Conservation (phyloP, 2,888 invertebrate genomes). For the Ophraella communa region DNA sequence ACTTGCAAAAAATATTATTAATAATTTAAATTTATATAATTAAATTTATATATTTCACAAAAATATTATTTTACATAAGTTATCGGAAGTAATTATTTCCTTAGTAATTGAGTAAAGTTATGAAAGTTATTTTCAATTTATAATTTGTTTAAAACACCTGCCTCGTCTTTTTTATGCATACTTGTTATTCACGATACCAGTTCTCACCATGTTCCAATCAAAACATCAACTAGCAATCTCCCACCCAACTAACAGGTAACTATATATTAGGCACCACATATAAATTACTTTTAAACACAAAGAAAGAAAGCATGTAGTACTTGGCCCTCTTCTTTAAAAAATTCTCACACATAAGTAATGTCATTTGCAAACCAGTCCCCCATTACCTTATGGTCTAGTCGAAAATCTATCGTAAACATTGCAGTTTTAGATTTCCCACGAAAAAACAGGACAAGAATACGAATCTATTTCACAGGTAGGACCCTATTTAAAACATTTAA, state of each 20-base stretch:
- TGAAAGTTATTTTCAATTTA: neutral
- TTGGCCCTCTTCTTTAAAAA: constrained; percentile 17
- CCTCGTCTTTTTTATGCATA: neutral
- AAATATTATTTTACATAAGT: too few species aligned
- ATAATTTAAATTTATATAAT: too few species aligned
- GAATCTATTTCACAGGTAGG: constrained; percentile 38
- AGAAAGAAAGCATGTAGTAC: constrained; percentile 5
- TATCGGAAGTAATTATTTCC: too few species aligned
- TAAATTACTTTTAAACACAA: constrained; percentile 10
- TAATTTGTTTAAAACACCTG: neutral
- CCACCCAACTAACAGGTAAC: constrained; percentile 3
- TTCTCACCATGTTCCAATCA: constrained; percentile 7
- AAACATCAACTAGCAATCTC: neutral
- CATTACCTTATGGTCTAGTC: constrained; percentile 30
- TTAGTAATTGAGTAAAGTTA: too few species aligned
- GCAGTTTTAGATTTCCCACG: constrained; percentile 41
- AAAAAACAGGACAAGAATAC: constrained; percentile 34
- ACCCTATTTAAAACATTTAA: constrained; percentile 40
- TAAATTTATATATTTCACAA: too few species aligned
- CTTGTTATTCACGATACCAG: neutral
- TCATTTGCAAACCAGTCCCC: constrained; percentile 38
- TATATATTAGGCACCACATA: constrained; percentile 15
- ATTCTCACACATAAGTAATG: constrained; percentile 32
- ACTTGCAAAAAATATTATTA: too few species aligned
- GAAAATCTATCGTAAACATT: constrained; percentile 34